Conservation (phyloP, 1,140 invertebrate species). For the Cecropterus lyciades region DNA sequence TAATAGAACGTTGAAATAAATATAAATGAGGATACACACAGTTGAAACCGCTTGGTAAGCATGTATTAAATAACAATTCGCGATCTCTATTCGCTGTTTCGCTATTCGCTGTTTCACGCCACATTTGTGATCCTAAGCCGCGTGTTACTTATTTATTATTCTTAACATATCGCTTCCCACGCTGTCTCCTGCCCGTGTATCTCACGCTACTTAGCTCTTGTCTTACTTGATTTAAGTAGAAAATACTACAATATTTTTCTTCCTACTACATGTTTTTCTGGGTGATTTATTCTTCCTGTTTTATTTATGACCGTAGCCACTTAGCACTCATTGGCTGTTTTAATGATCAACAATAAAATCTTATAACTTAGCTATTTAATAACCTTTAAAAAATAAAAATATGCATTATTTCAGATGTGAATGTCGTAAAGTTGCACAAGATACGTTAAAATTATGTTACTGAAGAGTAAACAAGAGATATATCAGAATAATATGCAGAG, state of each 20-base stretch:
- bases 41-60: no score
- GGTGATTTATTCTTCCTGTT: neutral
- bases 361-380: no score
- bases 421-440: no score
- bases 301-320: neutral
- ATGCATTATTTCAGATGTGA: no score
- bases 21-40: no score
- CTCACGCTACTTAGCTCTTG: neutral
- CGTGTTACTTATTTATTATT: neutral
- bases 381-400: no score
- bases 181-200: neutral
- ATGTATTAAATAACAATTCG: neutral
- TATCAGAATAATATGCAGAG: no score
- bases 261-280: neutral
- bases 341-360: neutral
- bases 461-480: no score
- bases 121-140: neutral
- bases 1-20: no score
- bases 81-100: no score
- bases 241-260: slow-evolving; percentile 3
- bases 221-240: neutral
- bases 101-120: no score
- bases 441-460: no score
- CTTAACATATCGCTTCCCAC: slow-evolving; percentile 1
- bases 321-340: neutral